Conservation (phyloP, 2,888 invertebrate genomes). For the Proisotoma minuta region DNA sequence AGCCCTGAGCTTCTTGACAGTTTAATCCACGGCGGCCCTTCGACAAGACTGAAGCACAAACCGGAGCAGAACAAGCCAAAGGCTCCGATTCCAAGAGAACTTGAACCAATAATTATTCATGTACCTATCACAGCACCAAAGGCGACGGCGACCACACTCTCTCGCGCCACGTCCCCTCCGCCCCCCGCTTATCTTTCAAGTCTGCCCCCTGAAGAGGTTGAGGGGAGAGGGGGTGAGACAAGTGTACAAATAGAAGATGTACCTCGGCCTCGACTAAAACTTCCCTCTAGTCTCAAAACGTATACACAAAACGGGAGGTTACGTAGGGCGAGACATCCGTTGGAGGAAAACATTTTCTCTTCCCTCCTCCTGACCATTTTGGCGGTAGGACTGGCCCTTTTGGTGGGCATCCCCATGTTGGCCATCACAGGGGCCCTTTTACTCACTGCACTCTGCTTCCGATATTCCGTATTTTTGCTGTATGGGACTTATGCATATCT, state of each 20-base stretch:
- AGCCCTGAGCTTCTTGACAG: no score
- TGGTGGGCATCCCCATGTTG: slow-evolving; percentile 53
- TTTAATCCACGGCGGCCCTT: background rate
- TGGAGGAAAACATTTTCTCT: slow-evolving; percentile 51
- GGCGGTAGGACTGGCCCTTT: slow-evolving; percentile 50
- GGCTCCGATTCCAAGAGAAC: no score
- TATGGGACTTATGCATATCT: slow-evolving; percentile 49
- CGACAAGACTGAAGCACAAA: background rate
- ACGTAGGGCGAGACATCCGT: slow-evolving; percentile 51
- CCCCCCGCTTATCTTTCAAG: background rate
- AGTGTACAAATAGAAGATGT: background rate
- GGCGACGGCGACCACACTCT: slow-evolving; percentile 13
- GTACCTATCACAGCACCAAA: slow-evolving; percentile 12
- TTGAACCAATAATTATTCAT: slow-evolving; percentile 7
- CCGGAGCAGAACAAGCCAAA: no score
- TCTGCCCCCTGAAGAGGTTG: background rate
- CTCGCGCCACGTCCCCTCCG: slow-evolving; percentile 9
- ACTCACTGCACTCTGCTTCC: slow-evolving; percentile 51
- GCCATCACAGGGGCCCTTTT: slow-evolving; percentile 45
- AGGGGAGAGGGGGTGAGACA: background rate
- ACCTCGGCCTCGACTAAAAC: background rate
- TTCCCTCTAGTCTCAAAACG: slow-evolving; percentile 14
- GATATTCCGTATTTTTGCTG: slow-evolving; percentile 48
- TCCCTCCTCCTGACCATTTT: slow-evolving; percentile 50
- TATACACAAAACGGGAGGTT: slow-evolving; percentile 51